These are phyloP conservation scores for Heliconius hortense DNA, from an alignment of 2,888 invertebrate species.

Conservation along the genomic window DNA sequence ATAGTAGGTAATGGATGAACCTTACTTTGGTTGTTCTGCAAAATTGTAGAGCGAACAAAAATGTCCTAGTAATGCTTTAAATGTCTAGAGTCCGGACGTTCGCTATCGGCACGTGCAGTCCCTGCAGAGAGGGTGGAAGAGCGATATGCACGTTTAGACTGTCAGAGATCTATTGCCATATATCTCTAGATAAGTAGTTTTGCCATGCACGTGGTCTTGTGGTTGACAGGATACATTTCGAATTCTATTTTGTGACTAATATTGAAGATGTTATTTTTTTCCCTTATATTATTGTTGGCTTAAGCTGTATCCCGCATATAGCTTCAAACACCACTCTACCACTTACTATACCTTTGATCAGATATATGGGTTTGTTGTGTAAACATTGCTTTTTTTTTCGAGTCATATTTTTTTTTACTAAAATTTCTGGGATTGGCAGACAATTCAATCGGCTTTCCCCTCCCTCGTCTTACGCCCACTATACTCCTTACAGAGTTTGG, in stretches of 20 bases:
- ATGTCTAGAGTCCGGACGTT: slow-evolving; percentile 7
- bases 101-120: slow-evolving; percentile 26
- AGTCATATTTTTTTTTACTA: too few relatives aligned
- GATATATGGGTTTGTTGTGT: too few relatives aligned
- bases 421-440: too few relatives aligned
- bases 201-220: slow-evolving; percentile 2
- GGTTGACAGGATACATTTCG: slow-evolving; percentile 1
- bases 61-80: slow-evolving; percentile 6
- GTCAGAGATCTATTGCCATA: slow-evolving; percentile 23
- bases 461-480: too few relatives aligned
- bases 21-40: not conserved
- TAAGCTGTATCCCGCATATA: not conserved
- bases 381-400: too few relatives aligned
- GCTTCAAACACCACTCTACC: too few relatives aligned
- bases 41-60: slow-evolving; percentile 1
- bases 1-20: not conserved
- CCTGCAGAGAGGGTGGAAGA: slow-evolving; percentile 20
- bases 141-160: slow-evolving; percentile 22
- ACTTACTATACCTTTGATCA: too few relatives aligned
- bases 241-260: not conserved
- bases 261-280: not conserved
- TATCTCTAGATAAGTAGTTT: slow-evolving; percentile 13
- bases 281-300: not conserved
- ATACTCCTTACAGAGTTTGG: too few relatives aligned
- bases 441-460: too few relatives aligned